Evolutionary conservation across 2,797 vertebrate species (phyloP).

Genomic region (Balearica regulorum): DNA sequence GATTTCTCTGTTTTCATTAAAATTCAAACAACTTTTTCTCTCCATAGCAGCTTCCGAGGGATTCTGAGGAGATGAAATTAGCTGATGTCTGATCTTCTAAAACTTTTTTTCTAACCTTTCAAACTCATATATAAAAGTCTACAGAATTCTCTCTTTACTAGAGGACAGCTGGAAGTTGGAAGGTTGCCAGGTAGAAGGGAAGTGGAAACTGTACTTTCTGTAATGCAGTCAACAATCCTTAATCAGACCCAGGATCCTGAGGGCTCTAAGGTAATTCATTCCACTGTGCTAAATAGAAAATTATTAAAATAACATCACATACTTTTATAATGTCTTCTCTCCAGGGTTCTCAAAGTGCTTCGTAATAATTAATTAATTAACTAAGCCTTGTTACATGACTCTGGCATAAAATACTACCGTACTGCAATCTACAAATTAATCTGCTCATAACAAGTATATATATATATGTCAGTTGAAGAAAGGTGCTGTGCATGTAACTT

Average conservation of each 20-base stretch:
- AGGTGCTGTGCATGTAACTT: background rate
- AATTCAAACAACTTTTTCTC: background rate
- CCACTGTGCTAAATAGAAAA: constrained; percentile 26
- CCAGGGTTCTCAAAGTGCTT: constrained; percentile 45
- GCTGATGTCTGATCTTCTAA: background rate
- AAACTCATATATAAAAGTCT: background rate
- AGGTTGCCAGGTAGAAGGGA: background rate
- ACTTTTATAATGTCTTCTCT: constrained; percentile 24
- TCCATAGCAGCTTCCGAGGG: background rate
- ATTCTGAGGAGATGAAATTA: background rate
- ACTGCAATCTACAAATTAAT: background rate
- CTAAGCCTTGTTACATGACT: background rate
- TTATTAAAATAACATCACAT: constrained; percentile 44
- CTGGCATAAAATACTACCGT: constrained; percentile 11
- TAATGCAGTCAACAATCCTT: constrained; percentile 26
- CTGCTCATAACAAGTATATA: background rate
- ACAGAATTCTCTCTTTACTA: background rate
- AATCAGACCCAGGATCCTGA: constrained; percentile 10
- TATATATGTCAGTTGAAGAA: background rate
- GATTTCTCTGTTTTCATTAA: background rate
- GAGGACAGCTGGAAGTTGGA: background rate
- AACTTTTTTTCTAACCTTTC: background rate
- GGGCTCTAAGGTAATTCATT: background rate
- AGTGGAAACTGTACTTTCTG: background rate
- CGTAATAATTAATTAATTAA: constrained; percentile 57